Conservation (phyloP, 1,140 invertebrate species). For the Aphis craccivora region DNA sequence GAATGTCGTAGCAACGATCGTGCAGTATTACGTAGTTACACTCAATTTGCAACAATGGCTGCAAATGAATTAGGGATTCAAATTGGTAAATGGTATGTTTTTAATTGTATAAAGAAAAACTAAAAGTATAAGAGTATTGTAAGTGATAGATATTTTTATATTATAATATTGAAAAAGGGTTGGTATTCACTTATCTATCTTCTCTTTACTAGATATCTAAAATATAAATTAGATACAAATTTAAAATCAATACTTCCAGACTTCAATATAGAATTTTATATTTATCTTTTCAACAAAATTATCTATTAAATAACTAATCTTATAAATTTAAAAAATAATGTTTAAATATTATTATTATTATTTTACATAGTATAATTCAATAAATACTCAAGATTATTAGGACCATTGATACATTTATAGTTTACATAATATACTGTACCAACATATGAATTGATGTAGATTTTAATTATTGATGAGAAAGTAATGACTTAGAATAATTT, state of each 20-base stretch:
- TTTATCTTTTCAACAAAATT: neutral
- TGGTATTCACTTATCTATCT: neutral
- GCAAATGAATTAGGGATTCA: constrained; percentile 81
- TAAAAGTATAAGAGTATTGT: neutral
- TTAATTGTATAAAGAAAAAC: neutral
- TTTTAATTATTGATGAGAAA: neutral
- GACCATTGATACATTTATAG: neutral
- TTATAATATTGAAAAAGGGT: neutral
- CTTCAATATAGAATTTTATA: neutral
- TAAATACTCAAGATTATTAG: neutral
- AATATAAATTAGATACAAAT: neutral
- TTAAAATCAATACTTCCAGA: neutral
- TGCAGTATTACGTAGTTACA: constrained; percentile 87
- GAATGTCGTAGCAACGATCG: constrained; percentile 87
- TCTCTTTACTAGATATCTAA: neutral
- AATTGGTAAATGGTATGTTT: constrained; percentile 75
- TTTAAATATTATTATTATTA: neutral
- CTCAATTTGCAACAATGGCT: constrained; percentile 80
- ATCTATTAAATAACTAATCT: neutral
- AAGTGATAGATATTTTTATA: neutral
- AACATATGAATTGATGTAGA: neutral
- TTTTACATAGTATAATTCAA: no score
- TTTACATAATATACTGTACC: neutral
- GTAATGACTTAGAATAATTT: neutral
- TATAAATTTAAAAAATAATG: neutral